A percentile compares a stretch with the other conserved stretches of the same genome.
Evolutionary conservation across 1,140 invertebrate species (phyloP).

Genomic region (Drosophila subpulchrella): DNA sequence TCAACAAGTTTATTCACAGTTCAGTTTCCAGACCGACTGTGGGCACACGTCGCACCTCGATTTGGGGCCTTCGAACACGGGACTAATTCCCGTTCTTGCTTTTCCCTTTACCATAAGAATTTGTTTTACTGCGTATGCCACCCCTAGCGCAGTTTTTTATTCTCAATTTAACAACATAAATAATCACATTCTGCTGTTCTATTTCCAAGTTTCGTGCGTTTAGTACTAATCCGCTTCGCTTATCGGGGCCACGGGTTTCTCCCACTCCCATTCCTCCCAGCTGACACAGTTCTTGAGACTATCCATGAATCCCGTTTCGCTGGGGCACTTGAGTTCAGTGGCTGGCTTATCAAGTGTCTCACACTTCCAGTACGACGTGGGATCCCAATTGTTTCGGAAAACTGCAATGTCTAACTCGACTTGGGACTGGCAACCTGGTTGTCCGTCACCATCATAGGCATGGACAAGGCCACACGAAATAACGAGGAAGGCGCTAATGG

Average conservation of each 20-base stretch:
- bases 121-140: slow-evolving; percentile 31
- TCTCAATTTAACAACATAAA: slow-evolving; percentile 60
- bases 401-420: slow-evolving; percentile 54
- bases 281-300: slow-evolving; percentile 61
- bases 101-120: neutral
- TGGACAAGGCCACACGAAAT: slow-evolving; percentile 21
- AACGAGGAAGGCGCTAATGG: slow-evolving; percentile 48
- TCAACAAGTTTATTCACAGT: slow-evolving; percentile 87
- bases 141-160: slow-evolving; percentile 45
- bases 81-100: slow-evolving; percentile 85
- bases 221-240: slow-evolving; percentile 59
- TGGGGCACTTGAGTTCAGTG: slow-evolving; percentile 44
- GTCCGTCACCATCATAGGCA: slow-evolving; percentile 58
- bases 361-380: slow-evolving; percentile 70
- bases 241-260: slow-evolving; percentile 47
- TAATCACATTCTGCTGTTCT: slow-evolving; percentile 33
- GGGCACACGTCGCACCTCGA: slow-evolving; percentile 92
- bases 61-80: slow-evolving; percentile 94
- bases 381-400: slow-evolving; percentile 68
- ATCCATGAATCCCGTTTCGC: slow-evolving; percentile 60
- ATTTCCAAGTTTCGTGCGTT: slow-evolving; percentile 7
- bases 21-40: slow-evolving; percentile 95
- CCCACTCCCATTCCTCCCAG: slow-evolving; percentile 73
- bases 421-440: slow-evolving; percentile 63
- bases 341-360: slow-evolving; percentile 51